phyloP scores from a whole-genome alignment of 2,113 vertebrate species.

The Anhinga rufa region DNA sequence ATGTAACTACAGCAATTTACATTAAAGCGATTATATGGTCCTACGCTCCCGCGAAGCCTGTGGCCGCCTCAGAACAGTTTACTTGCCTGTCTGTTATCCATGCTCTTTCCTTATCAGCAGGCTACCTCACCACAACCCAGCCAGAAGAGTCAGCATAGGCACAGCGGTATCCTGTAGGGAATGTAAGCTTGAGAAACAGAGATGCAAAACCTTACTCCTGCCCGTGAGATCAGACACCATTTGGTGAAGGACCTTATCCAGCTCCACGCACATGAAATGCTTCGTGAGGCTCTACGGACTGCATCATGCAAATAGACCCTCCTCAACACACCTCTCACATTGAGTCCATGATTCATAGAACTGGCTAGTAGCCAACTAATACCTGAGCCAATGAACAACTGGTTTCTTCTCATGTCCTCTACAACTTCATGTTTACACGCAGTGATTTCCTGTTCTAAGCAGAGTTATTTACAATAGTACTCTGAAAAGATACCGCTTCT shows the following conservation, averaged over 20 bases:
- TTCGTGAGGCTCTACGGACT: not conserved
- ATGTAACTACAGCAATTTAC: too few relatives aligned
- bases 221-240: not conserved
- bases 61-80: not conserved
- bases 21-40: too few relatives aligned
- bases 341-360: not conserved
- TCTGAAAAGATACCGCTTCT: not conserved
- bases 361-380: not conserved
- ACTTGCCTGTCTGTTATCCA: not conserved
- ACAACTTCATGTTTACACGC: not conserved
- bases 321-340: not conserved
- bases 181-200: not conserved
- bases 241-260: not conserved
- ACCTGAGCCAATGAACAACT: not conserved
- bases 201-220: not conserved
- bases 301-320: not conserved
- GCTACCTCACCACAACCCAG: not conserved
- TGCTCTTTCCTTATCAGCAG: not conserved
- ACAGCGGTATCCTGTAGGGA: not conserved
- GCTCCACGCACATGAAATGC: not conserved
- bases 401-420: not conserved
- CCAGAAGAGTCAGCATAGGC: not conserved
- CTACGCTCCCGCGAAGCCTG: too few relatives aligned
- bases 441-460: not conserved
- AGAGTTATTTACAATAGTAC: not conserved